Evolutionary conservation across 2,113 vertebrate species (phyloP), one percentile per base, ranked within the genome.

Genomic region (Lipotes vexillifer): DNA sequence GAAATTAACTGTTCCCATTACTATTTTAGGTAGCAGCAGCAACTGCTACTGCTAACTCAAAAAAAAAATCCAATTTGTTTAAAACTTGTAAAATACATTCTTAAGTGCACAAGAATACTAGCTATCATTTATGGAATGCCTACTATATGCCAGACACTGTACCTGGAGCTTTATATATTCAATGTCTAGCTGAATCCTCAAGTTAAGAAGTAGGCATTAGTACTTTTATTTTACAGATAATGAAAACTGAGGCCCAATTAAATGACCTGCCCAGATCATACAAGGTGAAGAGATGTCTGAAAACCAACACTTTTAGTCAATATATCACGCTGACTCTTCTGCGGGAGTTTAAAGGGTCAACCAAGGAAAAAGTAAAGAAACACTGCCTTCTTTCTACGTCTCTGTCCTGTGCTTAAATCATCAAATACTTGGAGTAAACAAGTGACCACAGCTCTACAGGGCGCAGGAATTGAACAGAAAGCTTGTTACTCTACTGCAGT

Each of bases 401-500:
- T 44, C 66, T n/a, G 49, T 75, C 77, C 80, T 25, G 49, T 46
- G 59, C 44, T 71, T 69, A 38, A 36, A 17, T 80, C 44, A 31
- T 25, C 89, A 72, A n/a, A 55, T 15, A 33, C 78, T 89, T 7
- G 12, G 63, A 63, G 49, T 85, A 95, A 97, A 96, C 88, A 96
- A 95, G 94, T 57, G 68, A 61, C 87, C 92, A 89, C 82, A 86
- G 90, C 55, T 72, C 85, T 83, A 59, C n/a, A 63, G 71, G 74
- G 68, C 46, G 7, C 74, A 21, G 44, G 81, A 84, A 46, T 13
- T 23, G 90, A 87, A 81, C 69, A 71, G 38, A 17, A 66, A 57
- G 63, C 71, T 63, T 94, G 89, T 84, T 63, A 17, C 68, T 75
- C 31, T 11, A 33, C 69, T 3, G 27, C 29, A 10, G 23, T 23